Conservation (phyloP, 2,888 invertebrate species). For the Galerucella calmariensis region DNA sequence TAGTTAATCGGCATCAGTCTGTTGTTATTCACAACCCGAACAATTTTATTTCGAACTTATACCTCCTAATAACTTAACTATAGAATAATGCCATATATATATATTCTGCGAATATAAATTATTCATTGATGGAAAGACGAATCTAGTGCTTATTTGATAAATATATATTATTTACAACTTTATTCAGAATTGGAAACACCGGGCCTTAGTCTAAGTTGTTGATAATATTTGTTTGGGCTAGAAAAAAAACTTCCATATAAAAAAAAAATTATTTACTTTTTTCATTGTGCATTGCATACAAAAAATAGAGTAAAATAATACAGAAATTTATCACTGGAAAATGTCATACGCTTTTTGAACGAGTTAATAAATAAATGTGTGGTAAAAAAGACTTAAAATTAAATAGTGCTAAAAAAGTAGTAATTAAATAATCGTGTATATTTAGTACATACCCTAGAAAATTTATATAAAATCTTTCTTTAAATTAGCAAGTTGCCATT, state of each 20-base stretch:
- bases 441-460: constrained; percentile 9
- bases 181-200: too few species aligned
- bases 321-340: constrained; percentile 20
- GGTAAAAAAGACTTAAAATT: constrained; percentile 6
- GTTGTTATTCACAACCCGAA: too few species aligned
- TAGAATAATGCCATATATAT: too few species aligned
- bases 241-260: neutral
- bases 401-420: constrained; percentile 8
- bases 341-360: constrained; percentile 1
- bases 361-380: constrained; percentile 15
- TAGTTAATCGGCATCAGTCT: too few species aligned
- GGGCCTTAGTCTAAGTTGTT: too few species aligned
- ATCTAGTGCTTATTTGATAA: too few species aligned
- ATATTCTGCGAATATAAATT: too few species aligned
- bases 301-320: constrained; percentile 17
- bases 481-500: neutral
- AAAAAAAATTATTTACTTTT: constrained; percentile 15
- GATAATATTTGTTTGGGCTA: neutral
- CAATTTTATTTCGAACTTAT: too few species aligned
- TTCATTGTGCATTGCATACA: constrained; percentile 16
- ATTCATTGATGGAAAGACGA: too few species aligned
- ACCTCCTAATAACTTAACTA: too few species aligned
- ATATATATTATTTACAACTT: too few species aligned
- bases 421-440: constrained; percentile 2
- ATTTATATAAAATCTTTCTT: constrained; percentile 18